phyloP scores from a whole-genome alignment of 2,797 vertebrate genomes.

The Hydrocynus forskahlii region DNA sequence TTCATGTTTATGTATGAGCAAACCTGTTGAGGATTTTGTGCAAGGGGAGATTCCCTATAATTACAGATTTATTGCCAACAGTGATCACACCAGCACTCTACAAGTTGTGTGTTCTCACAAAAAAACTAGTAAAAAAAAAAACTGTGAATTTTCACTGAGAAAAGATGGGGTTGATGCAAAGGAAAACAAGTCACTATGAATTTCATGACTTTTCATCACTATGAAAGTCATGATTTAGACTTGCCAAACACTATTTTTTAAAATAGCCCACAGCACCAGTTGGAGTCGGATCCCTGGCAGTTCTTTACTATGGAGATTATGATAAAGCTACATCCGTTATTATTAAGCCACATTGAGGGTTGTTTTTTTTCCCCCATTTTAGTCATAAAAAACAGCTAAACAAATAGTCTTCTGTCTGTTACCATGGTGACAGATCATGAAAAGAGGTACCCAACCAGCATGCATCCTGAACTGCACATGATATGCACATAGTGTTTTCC shows the following conservation, averaged over 20 bases:
- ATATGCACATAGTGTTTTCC: constrained; percentile 40
- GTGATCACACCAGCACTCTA: constrained; percentile 42
- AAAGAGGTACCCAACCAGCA: constrained; percentile 43
- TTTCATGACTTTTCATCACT: neutral
- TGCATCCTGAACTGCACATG: constrained; percentile 40
- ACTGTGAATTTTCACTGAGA: constrained; percentile 11
- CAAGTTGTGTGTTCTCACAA: constrained; percentile 19
- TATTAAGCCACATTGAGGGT: constrained; percentile 2
- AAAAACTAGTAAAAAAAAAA: constrained; percentile 29
- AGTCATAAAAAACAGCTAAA: constrained; percentile 39
- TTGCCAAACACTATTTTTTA: constrained; percentile 13
- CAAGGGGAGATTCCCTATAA: constrained; percentile 11
- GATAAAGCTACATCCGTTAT: constrained; percentile 4
- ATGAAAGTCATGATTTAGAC: constrained; percentile 11
- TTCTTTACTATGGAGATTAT: constrained; percentile 17
- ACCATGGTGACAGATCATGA: constrained; percentile 50
- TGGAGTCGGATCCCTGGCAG: constrained; percentile 11
- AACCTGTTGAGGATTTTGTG: constrained; percentile 26
- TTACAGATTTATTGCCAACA: constrained; percentile 3
- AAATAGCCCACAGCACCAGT: constrained; percentile 21
- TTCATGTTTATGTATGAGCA: constrained; percentile 38
- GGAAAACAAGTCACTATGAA: neutral
- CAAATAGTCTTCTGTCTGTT: constrained; percentile 52
- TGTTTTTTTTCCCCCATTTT: constrained; percentile 14
- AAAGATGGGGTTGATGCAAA: constrained; percentile 2